Conservation (phyloP, 2,797 vertebrate genomes). For the Lagodon rhomboides region DNA sequence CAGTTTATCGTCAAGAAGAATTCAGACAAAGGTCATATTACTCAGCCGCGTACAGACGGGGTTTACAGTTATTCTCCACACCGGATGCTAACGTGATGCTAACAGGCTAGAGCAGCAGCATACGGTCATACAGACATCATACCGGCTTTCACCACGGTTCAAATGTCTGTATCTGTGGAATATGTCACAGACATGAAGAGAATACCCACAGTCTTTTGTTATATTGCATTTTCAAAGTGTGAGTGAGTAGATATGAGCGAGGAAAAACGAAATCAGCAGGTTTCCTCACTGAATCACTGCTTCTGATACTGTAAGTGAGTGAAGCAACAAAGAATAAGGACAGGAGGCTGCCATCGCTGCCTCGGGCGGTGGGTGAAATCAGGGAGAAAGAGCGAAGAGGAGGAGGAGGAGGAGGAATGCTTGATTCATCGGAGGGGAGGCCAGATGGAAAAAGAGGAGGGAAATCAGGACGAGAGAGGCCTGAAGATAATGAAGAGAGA, state of each 20-base stretch:
- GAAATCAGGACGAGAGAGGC: neutral
- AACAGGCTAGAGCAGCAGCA: too few species aligned
- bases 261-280: neutral
- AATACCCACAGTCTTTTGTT: too few species aligned
- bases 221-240: too few species aligned
- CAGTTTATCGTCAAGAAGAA: neutral
- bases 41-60: too few species aligned
- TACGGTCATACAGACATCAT: too few species aligned
- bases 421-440: conserved; percentile 10
- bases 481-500: neutral
- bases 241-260: neutral
- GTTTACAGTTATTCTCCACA: too few species aligned
- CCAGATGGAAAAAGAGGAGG: neutral
- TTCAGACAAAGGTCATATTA: too few species aligned
- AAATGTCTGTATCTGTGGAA: too few species aligned
- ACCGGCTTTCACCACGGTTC: too few species aligned
- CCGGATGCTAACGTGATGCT: too few species aligned
- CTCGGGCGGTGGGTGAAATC: conserved; percentile 35
- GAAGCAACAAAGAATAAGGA: conserved; percentile 21
- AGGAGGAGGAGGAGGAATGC: neutral
- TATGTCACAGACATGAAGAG: too few species aligned
- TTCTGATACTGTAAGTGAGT: neutral
- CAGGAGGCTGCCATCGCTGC: conserved; percentile 21
- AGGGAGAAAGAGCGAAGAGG: conserved; percentile 30
- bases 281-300: neutral